Conservation (phyloP, 2,797 vertebrate species). For the Pangasius djambal region DNA sequence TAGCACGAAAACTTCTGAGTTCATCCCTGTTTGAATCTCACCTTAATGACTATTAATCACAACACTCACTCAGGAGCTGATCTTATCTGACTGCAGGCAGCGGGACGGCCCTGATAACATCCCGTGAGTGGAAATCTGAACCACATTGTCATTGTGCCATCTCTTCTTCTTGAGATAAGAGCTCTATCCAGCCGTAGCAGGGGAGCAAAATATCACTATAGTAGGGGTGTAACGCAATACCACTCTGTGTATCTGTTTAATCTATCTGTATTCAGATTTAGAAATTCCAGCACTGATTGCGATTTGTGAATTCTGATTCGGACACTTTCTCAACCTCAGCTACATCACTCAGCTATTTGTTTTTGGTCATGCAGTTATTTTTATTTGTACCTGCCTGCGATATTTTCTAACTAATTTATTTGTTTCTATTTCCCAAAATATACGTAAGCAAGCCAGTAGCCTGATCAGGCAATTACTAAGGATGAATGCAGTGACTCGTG, state of each 20-base stretch:
- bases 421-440: background rate
- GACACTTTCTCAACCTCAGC: background rate
- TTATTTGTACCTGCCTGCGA: background rate
- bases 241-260: background rate
- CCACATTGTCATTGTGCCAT: conserved; percentile 56
- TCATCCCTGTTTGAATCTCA: conserved; percentile 53
- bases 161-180: conserved; percentile 63
- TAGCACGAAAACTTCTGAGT: conserved; percentile 48
- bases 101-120: conserved; percentile 52
- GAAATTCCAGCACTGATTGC: background rate
- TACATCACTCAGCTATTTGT: background rate
- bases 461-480: background rate
- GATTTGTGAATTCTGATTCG: background rate
- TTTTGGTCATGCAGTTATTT: background rate
- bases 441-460: background rate
- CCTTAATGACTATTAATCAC: conserved; percentile 59
- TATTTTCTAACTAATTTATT: background rate
- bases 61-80: conserved; percentile 58
- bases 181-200: conserved; percentile 60
- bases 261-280: background rate
- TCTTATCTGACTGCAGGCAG: conserved; percentile 63
- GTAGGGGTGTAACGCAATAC: background rate
- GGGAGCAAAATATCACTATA: conserved; percentile 41
- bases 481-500: background rate
- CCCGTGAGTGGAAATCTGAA: conserved; percentile 51